A percentile compares a stretch with the other conserved stretches of the same genome.
Evolutionary conservation across 2,797 vertebrate species (phyloP).

Genomic region (Chloroceryle inda): DNA sequence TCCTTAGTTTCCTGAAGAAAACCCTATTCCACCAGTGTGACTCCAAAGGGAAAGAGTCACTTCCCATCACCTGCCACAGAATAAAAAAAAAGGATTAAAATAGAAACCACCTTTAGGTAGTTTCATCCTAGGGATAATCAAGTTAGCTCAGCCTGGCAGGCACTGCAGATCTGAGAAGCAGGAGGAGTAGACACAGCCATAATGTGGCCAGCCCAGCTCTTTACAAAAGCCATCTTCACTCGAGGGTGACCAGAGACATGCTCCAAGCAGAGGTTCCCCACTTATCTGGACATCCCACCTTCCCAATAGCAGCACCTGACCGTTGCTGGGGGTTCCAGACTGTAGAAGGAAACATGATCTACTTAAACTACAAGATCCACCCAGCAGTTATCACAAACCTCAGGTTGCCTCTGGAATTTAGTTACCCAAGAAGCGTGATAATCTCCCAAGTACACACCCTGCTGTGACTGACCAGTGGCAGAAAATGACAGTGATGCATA

Average conservation of each 20-base stretch:
- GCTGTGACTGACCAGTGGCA: background rate
- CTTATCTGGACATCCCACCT: background rate
- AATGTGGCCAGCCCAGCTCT: background rate
- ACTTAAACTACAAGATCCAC: background rate
- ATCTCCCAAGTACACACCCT: background rate
- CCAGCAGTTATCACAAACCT: background rate
- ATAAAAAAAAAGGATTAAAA: background rate
- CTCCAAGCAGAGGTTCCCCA: background rate
- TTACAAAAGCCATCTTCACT: background rate
- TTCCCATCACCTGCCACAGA: background rate
- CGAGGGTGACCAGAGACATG: background rate
- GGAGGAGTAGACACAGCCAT: background rate
- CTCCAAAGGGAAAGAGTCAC: conserved; percentile 10
- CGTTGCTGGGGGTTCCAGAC: background rate
- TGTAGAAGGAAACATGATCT: background rate
- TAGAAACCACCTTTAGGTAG: conserved; percentile 4
- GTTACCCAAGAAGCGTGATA: background rate
- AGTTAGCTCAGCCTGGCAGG: background rate
- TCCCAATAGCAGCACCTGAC: background rate
- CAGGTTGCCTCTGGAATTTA: background rate
- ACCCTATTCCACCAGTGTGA: accelerated
- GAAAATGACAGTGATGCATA: background rate
- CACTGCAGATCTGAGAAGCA: background rate
- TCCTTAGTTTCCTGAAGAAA: background rate
- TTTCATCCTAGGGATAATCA: conserved; percentile 30